Evolutionary conservation across 2,113 vertebrate species (phyloP).

Genomic region (Hippocampus zosterae): DNA sequence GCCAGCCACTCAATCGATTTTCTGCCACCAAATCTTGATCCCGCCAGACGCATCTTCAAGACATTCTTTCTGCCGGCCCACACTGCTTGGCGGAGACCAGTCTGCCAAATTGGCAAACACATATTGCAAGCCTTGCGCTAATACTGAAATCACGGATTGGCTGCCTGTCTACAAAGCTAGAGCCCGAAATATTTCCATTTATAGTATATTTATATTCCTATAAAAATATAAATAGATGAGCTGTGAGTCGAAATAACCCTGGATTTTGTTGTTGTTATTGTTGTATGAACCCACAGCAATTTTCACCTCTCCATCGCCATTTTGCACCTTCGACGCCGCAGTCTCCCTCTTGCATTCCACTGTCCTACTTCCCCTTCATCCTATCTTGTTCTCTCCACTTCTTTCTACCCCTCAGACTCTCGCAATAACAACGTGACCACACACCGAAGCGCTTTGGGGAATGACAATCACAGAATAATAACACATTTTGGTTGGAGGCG

Average conservation of each 20-base stretch:
- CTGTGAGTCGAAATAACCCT: background rate
- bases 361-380: conserved; percentile 5
- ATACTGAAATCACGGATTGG: too few relatives aligned
- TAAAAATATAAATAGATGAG: background rate
- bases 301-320: conserved; percentile 29
- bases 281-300: conserved; percentile 37
- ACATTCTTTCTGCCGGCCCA: too few relatives aligned
- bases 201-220: background rate
- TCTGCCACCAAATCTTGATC: too few relatives aligned
- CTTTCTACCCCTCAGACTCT: conserved; percentile 19
- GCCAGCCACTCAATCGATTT: too few relatives aligned
- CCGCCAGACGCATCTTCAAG: too few relatives aligned
- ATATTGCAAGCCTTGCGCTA: too few relatives aligned
- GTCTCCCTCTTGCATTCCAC: background rate
- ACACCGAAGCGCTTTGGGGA: conserved; percentile 35
- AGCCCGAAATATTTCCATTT: background rate
- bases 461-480: conserved; percentile 32
- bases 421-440: conserved; percentile 50
- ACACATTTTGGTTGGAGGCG: conserved; percentile 6
- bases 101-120: too few relatives aligned
- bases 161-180: too few relatives aligned
- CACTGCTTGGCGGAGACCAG: too few relatives aligned
- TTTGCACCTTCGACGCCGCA: conserved; percentile 31
- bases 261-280: background rate
- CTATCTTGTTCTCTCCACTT: conserved; percentile 1